These are phyloP conservation scores for Vandiemenella viatica DNA, from an alignment of 2,888 invertebrate genomes.

Conservation along the genomic window DNA sequence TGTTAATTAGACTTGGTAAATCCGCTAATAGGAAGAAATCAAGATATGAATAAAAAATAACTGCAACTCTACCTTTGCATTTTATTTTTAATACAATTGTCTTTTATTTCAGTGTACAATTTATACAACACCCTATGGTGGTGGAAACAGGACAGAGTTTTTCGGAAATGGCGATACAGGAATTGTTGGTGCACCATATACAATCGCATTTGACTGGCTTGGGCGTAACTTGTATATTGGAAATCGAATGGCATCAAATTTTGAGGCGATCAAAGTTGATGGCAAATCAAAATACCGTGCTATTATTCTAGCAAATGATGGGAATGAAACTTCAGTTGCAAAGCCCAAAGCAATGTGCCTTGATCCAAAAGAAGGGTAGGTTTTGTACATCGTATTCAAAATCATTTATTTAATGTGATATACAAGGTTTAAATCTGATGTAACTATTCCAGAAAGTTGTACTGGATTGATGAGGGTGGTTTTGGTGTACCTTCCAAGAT, in stretches of 20 bases:
- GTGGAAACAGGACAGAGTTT: slow-evolving; percentile 70
- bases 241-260: slow-evolving; percentile 75
- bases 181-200: slow-evolving; percentile 79
- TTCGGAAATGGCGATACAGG: slow-evolving; percentile 59
- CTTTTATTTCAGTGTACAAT: slow-evolving; percentile 52
- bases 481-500: slow-evolving; percentile 79
- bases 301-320: slow-evolving; percentile 79
- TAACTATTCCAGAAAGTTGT: slow-evolving; percentile 49
- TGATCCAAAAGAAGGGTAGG: slow-evolving; percentile 80
- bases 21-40: no score
- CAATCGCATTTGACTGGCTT: slow-evolving; percentile 92
- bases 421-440: no score
- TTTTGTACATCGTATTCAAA: slow-evolving; percentile 14
- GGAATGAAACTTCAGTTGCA: slow-evolving; percentile 69
- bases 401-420: no score
- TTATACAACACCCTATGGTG: slow-evolving; percentile 67
- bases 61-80: no score
- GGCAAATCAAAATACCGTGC: slow-evolving; percentile 70
- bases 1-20: no score
- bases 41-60: no score
- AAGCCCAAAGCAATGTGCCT: slow-evolving; percentile 75
- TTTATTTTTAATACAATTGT: slow-evolving; percentile 2
- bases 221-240: slow-evolving; percentile 89
- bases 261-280: slow-evolving; percentile 76
- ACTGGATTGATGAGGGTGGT: slow-evolving; percentile 94